Base-by-base conservation (phyloP, 1,140 invertebrate species). In the Babylonia areolata region DNA sequence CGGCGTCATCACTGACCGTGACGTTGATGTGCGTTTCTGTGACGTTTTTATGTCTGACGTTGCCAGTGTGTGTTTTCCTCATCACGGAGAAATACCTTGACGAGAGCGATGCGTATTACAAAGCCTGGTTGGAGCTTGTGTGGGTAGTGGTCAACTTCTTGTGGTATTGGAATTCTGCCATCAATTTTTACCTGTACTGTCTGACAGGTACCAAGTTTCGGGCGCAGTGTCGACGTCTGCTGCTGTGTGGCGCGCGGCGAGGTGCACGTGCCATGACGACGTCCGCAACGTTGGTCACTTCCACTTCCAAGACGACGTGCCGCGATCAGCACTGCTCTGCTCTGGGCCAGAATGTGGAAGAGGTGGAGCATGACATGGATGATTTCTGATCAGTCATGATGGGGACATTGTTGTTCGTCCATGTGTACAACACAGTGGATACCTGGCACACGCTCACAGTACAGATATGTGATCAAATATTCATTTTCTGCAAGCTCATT, bases 181-280 rank as follows among this genome's bases (percentile, higher is more conserved):
- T 84, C 28, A 84, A 84, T 20, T 84, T 84, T 33, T 84, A 84
- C 64, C 28, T 84, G 64, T 75, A 84, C 40, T 84, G 82, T 33
- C 69, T 84, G 33, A 84, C 35, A 5, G 82, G 82, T 0, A 46
- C 0, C 3, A 42, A 33, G 37, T 84, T 84, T 64, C 71, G 64
- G 23, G 20, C 15, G 17, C 31, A 82, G 28, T 58, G 33, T 6
- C 3, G n/a, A 31, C 81, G 81, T n/a, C n/a, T n/a, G n/a, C 39
- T 82, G 37, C 37, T 82, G 33, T 82, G 81, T 31, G 37, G 64
- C 2, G 46, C 39, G 9, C 40, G 39, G 42, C 0, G 35, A 64
- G 58, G 28, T 37, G 31, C 31, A 73, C 35, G 71, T 77, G 75
- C 37, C 20, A 9, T 28, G 20, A 12, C 23, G 11, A 37, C 35